phyloP scores from a whole-genome alignment of 2,113 vertebrate species.

The Dipodomys stephensi region DNA sequence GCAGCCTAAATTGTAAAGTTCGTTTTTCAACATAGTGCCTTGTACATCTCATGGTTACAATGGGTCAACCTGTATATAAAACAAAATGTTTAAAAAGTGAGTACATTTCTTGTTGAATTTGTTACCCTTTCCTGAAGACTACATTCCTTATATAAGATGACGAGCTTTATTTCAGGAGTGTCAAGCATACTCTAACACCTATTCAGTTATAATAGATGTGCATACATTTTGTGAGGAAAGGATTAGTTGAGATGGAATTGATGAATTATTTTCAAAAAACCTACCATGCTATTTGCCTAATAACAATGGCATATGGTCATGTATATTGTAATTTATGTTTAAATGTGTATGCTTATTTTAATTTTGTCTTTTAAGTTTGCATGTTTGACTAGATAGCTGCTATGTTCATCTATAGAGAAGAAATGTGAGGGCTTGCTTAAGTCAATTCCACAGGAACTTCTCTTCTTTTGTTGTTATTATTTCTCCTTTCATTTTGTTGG shows the following conservation, averaged over 20 bases:
- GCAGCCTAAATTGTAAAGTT: too few relatives aligned
- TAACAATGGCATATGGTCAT: not conserved
- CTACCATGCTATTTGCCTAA: not conserved
- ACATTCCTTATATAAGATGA: not conserved
- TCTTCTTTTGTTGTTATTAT: not conserved
- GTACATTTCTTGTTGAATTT: too few relatives aligned
- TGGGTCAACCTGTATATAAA: too few relatives aligned
- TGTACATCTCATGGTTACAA: too few relatives aligned
- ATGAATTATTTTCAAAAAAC: not conserved
- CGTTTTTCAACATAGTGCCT: too few relatives aligned
- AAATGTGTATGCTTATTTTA: not conserved
- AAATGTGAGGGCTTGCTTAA: not conserved
- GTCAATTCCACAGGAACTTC: not conserved
- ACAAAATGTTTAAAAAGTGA: too few relatives aligned
- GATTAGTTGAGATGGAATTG: not conserved
- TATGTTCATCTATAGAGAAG: not conserved
- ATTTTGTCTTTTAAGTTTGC: not conserved
- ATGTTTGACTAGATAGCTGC: not conserved
- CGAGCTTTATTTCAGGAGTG: not conserved
- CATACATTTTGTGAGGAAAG: slow-evolving; percentile 3
- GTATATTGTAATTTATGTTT: not conserved
- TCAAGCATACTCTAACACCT: not conserved
- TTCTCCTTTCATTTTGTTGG: not conserved
- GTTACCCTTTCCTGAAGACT: not conserved
- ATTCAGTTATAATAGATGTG: not conserved